These are phyloP conservation scores for Amorpha juglandis DNA, from an alignment of 2,888 invertebrate species.

Conservation along the genomic window DNA sequence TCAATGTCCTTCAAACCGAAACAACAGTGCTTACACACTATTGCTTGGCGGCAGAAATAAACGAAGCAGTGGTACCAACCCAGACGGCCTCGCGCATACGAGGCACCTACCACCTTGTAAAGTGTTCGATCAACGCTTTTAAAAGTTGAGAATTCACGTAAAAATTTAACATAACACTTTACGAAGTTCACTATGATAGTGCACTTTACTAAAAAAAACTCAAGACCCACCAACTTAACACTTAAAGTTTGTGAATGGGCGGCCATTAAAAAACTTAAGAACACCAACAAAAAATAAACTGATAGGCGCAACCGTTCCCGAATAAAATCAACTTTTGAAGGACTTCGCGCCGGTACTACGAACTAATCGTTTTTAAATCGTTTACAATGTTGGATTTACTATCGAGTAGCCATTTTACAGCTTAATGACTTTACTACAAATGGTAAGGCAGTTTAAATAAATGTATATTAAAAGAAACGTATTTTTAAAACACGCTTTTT, in stretches of 20 bases:
- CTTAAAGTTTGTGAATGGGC: slow-evolving; percentile 31
- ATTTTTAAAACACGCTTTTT: no score
- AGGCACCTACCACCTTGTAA: no score
- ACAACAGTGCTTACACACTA: no score
- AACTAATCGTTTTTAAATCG: slow-evolving; percentile 1
- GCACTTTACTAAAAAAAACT: slow-evolving; percentile 5
- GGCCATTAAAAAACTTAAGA: slow-evolving; percentile 43
- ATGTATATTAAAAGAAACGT: no score
- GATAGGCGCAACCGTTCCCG: slow-evolving; percentile 39
- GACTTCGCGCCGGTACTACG: slow-evolving; percentile 15
- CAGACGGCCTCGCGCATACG: no score
- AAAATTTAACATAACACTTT: not conserved
- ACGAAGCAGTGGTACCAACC: no score
- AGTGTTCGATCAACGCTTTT: no score
- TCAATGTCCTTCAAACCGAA: no score
- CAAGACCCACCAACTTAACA: slow-evolving; percentile 19
- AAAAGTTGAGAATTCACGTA: not conserved
- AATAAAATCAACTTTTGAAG: slow-evolving; percentile 40
- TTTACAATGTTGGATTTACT: not conserved
- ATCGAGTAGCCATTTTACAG: not conserved
- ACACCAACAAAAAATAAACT: slow-evolving; percentile 27
- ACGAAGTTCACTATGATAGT: slow-evolving; percentile 21
- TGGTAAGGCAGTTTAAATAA: no score
- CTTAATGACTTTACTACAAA: not conserved
- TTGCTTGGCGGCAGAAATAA: no score